Base-by-base conservation (phyloP, 2,113 vertebrate genomes). In the Anthoscopus minutus region DNA sequence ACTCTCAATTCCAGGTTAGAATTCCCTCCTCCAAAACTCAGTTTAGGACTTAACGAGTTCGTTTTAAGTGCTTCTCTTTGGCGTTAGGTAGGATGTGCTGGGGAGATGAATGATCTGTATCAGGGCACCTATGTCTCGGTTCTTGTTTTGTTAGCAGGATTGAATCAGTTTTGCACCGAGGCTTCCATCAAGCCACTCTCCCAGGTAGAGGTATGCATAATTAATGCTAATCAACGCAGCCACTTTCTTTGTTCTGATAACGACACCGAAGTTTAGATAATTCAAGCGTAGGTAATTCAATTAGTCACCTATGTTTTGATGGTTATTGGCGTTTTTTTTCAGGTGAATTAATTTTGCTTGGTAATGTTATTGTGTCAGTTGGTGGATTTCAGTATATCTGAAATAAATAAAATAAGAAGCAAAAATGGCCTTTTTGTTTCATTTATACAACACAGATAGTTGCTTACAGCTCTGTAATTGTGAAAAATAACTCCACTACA, bases 91-190 rank as follows among this genome's bases (percentile, higher is more conserved):
- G 94, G 96, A 85, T 81, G 77, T 96, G 85, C 92, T 94, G 95
- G 92, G 95, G 71, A 96, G 88, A 62, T 88, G 69, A 90, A 86
- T 65, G 89, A 76, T 89, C 81, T 92, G 31, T 79, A 7, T 97
- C 87, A 77, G 97, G 94, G 96, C 51, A 76, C 93, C 97, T 83
- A 83, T 96, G 93, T 97, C 94, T 98, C 95, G 92, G 97, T 97
- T 97, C 97, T 97, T 97, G 97, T 97, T 98, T 97, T 95, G 90
- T 97, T 98, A 97, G 96, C 96, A 97, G 96, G 96, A 94, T 95
- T 98, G 97, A 98, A 96, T 98, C 97, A 97, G 95, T 97, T 97
- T 97, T 98, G 96, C 96, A 97, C 89, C 95, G 95, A 97, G 97
- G 97, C 96, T 97, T 97, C 96, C 96, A 88, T 96, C 97, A 96